Evolutionary conservation across 2,797 vertebrate species (phyloP).

Genomic region (Chelmon rostratus): DNA sequence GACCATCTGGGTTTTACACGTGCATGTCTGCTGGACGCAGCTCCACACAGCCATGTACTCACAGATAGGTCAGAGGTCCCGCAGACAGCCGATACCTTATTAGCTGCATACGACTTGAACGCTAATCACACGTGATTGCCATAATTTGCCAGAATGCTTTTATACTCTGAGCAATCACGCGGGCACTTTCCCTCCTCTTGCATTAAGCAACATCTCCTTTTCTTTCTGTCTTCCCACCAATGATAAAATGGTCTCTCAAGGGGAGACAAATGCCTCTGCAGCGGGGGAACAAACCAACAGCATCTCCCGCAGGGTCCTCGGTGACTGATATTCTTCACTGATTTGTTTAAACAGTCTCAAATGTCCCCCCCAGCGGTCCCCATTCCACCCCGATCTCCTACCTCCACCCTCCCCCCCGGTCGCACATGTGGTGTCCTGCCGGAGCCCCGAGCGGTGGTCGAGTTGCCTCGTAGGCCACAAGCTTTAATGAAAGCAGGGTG

Average conservation of each 20-base stretch:
- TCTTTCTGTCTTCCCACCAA: not conserved
- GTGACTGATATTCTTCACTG: constrained; percentile 80
- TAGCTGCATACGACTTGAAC: constrained; percentile 49
- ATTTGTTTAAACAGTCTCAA: constrained; percentile 86
- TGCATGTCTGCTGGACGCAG: constrained; percentile 74
- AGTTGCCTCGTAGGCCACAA: constrained; percentile 58
- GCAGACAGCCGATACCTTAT: constrained; percentile 63
- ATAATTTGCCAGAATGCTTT: constrained; percentile 38
- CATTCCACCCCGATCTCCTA: constrained; percentile 27
- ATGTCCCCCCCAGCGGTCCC: constrained; percentile 66
- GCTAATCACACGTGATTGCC: constrained; percentile 41
- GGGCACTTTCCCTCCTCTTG: constrained; percentile 35
- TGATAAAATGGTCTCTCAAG: constrained; percentile 54
- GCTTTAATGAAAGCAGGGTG: constrained; percentile 79
- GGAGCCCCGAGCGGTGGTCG: constrained; percentile 46
- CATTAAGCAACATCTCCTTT: not conserved
- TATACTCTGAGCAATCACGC: constrained; percentile 1
- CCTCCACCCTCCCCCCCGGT: constrained; percentile 20
- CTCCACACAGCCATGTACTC: constrained; percentile 49
- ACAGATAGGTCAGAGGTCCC: constrained; percentile 68
- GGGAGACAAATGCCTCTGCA: constrained; percentile 71
- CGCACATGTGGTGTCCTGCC: constrained; percentile 72
- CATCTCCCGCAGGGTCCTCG: constrained; percentile 63
- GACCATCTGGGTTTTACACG: constrained; percentile 81
- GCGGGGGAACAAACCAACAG: constrained; percentile 72